Base-by-base conservation (phyloP, 2,113 vertebrate genomes). In the Ivindomyrus marchei region DNA sequence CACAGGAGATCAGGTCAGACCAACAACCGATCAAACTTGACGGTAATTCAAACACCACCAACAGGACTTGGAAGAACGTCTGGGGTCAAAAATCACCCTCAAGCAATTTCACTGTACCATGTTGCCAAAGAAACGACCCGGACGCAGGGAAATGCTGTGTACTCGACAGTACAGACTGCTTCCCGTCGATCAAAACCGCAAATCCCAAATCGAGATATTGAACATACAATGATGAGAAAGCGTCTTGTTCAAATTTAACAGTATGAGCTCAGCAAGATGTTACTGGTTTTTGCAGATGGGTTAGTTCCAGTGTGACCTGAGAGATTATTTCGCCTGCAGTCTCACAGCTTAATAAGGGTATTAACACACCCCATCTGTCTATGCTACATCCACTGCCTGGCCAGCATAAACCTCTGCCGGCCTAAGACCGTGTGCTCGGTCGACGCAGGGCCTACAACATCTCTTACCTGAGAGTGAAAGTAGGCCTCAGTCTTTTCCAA, bases 401-500 rank as follows among this genome's bases (percentile, higher is more conserved):
- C 27, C 8, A 27, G 36, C 88, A 89, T 17, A 39, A 74, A 39
- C 9, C 49, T 36, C 49, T 47, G 49, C 49, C 13, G 2, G 24
- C 27, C 85, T 36, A n/a, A 49, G 49, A 45, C 46, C 17, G 4
- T 31, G 7, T 24, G 21, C 45, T 45, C 1, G 27, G 15, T 52
- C 1, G 31, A 47, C 27, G 36, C 56, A 19, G 5, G 42, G 24
- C 45, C 42, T 27, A 39, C 21, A 36, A 17, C 8, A 77, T 15
- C 17, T 85, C 92, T 62, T 92, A 99, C 98, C 97, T 98, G 97
- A 88, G 95, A 95, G 87, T 95, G 94, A 90, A 99, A 98, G 93
- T 97, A 97, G 13, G 95, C 93, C 92, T 99, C 98, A 45, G 97
- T 92, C 87, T 97, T 97, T 90, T 97, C 96, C 90, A 98, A 92